These are phyloP conservation scores for Entomobrya proxima DNA, from an alignment of 2,888 invertebrate species.

Conservation along the genomic window DNA sequence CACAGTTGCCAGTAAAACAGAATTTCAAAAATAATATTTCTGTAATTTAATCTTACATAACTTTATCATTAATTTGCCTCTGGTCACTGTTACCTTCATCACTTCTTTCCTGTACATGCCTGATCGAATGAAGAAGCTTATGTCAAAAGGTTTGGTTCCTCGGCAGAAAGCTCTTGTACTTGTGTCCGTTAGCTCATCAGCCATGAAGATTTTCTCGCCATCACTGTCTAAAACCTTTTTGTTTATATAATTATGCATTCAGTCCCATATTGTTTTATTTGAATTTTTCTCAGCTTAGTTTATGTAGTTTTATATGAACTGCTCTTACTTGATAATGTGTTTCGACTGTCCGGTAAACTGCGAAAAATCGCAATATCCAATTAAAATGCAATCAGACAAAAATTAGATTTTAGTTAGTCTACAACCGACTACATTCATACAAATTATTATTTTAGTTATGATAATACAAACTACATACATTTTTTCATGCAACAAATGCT, in stretches of 20 bases:
- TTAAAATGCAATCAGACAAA: constrained; percentile 62
- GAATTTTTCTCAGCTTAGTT: not conserved
- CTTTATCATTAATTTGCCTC: not conserved
- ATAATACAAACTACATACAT: not conserved
- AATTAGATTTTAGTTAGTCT: constrained; percentile 47
- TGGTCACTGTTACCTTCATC: constrained; percentile 47
- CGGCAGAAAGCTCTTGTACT: constrained; percentile 72
- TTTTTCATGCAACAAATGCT: too few species aligned
- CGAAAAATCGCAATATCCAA: constrained; percentile 66
- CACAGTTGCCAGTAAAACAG: not conserved
- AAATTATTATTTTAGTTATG: not conserved
- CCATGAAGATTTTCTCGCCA: constrained; percentile 72
- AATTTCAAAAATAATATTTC: constrained; percentile 9
- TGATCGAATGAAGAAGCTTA: constrained; percentile 70
- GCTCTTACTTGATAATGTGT: constrained; percentile 66
- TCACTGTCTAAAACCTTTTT: constrained; percentile 68
- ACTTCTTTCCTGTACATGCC: constrained; percentile 72
- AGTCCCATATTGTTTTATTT: not conserved
- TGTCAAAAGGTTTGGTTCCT: constrained; percentile 71
- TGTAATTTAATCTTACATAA: not conserved
- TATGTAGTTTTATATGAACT: too few species aligned
- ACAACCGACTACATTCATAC: constrained; percentile 19
- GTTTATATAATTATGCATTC: not conserved
- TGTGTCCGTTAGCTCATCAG: constrained; percentile 71
- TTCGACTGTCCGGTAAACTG: constrained; percentile 71